Base-by-base conservation (phyloP, 2,888 invertebrate species). In the Sericinus montela region DNA sequence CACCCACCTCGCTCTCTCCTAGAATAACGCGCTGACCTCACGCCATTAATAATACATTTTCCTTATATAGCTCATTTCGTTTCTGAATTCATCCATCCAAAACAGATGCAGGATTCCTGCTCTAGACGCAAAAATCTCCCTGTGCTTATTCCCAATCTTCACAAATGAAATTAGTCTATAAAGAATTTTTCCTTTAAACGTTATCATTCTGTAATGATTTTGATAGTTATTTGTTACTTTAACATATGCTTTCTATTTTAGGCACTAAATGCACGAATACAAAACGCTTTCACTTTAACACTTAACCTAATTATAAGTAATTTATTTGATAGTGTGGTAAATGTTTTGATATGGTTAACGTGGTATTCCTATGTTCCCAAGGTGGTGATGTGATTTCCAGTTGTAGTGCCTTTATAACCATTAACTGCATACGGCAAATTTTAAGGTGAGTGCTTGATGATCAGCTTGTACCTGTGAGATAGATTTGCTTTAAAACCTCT, bases 401-500 rank as follows among this genome's bases (percentile, higher is more conserved):
- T 37, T 64, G 79, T 82, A 79, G 73, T 64, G 77, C 81, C 43
- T 79, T 60, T 63, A 69, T 84, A 84, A 84, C 75, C 68, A 65
- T 67, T 81, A 83, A 80, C 75, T 54, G 67, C 69, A 69, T 78
- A 69, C 63, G 69, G 69, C 63, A 62, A 57, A 60, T 58, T 53
- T 51, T 58, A 32, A 79, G 87, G 87, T 87, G 80, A 86, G 86
- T 84, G 86, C 86, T 84, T 83, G 16, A 39, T n/a, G 3, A 40
- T 10, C 6, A n/a, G 39, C 37, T 43, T 32, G n/a, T 13, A 40
- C 10, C 25, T 25, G 19, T 19, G 8, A 25, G 8, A 8, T 25
- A 25, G 19, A n/a, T 25, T 8, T 6, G 25, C 25, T 25, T 25
- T 8, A 8, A 25, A 25, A 25, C 2, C 19, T 19, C 2, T 3